A percentile compares a stretch with the other conserved stretches of the same genome.
These are phyloP conservation scores for Drusus annulatus DNA, from an alignment of 1,140 invertebrate species.

Conservation along the genomic window DNA sequence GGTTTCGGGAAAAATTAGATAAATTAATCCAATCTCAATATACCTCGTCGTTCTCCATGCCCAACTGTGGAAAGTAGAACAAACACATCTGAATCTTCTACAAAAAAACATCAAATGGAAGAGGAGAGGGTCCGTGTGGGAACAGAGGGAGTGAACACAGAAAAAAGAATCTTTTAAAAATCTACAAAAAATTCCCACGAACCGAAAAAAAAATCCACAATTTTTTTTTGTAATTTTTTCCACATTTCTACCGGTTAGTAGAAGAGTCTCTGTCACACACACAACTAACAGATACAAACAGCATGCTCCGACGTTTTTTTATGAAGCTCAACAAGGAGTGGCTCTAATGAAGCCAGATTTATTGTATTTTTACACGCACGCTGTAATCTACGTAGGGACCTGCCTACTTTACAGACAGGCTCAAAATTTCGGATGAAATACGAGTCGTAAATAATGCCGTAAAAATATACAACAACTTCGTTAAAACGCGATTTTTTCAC, in stretches of 20 bases:
- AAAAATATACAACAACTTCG: background rate
- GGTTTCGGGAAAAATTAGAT: slow-evolving; percentile 45
- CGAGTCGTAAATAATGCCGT: background rate
- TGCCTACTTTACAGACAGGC: background rate
- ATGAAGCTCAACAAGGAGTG: background rate
- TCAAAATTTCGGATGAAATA: background rate
- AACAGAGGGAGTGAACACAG: slow-evolving; percentile 26
- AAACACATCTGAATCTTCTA: slow-evolving; percentile 56
- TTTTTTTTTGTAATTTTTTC: background rate
- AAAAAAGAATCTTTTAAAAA: slow-evolving; percentile 24
- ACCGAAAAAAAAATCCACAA: background rate
- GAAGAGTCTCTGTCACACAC: slow-evolving; percentile 4
- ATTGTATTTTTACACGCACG: slow-evolving; percentile 6
- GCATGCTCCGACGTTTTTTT: slow-evolving; percentile 27
- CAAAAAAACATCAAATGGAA: slow-evolving; percentile 43
- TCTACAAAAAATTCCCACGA: slow-evolving; percentile 16
- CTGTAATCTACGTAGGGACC: background rate
- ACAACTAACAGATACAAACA: slow-evolving; percentile 10
- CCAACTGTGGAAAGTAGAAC: slow-evolving; percentile 80
- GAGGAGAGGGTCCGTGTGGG: slow-evolving; percentile 8
- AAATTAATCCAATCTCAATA: slow-evolving; percentile 63
- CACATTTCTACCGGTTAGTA: background rate
- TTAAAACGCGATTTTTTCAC: background rate
- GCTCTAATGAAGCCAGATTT: background rate
- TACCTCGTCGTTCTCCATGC: slow-evolving; percentile 91